Evolutionary conservation across 2,113 vertebrate species (phyloP), one percentile per base, ranked within the genome.

Genomic region (Erythrocercus mccallii): DNA sequence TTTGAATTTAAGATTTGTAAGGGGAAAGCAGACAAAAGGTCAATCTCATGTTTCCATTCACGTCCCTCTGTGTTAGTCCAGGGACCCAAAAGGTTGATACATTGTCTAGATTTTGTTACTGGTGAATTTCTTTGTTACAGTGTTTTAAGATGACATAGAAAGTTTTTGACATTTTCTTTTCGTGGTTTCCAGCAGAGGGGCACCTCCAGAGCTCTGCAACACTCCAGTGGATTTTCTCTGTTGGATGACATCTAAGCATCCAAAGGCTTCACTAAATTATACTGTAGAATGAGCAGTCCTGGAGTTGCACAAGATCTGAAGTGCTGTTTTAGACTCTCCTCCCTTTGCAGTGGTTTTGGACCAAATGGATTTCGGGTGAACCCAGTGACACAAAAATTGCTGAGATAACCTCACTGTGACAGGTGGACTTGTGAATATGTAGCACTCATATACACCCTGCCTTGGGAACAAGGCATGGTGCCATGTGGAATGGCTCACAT

Each of bases 1-100:
- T 87, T 88, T 76, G 81, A 95, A 94, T 91, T 82, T 82, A 79
- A 88, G 42, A 87, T 90, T 89, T 82, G 40, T 87, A 58, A 72
- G 45, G 50, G 53, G 69, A 91, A 91, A 79, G 57, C 81, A 58
- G 84, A 89, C 60, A 68, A 91, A 94, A 89, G 87, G 71, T 80
- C 86, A 85, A 61, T 69, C 84, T 89, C 22, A 9, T 69, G 48
- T 81, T 91, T 85, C 84, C 70, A 76, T 89, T 94, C 89, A 76
- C 25, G 2, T 60, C 73, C 22, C 50, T 65, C 28, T 69, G n/a
- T 68, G 48, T 91, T 84, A 71, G 64, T 87, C 40, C 69, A 48
- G 37, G 38, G 53, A 56, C 14, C 68, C n/a, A 50, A 57, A 94
- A 74, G 27, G 12, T n/a, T 51, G 53, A 51, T 71, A 51, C 15